These are phyloP conservation scores for Mesoclemmys tuberculata DNA, from an alignment of 2,113 vertebrate genomes.

Conservation along the genomic window DNA sequence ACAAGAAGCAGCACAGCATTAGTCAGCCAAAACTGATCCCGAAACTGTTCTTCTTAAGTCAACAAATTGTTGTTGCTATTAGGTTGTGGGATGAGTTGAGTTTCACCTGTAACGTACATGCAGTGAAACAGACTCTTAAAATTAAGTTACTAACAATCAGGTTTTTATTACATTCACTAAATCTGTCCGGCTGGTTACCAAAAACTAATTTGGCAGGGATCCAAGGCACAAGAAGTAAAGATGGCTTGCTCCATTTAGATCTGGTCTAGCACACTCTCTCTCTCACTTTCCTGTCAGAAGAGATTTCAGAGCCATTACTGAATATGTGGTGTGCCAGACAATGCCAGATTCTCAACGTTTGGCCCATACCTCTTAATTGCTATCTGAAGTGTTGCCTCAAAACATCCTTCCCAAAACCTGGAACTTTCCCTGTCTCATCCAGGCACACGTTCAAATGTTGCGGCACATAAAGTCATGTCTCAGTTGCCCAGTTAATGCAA, in stretches of 20 bases:
- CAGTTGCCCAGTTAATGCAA: background rate
- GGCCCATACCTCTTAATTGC: background rate
- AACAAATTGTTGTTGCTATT: background rate
- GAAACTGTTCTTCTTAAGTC: background rate
- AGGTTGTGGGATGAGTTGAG: background rate
- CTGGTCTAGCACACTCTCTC: background rate
- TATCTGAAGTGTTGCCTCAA: background rate
- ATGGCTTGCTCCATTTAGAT: background rate
- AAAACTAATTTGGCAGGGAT: conserved; percentile 11
- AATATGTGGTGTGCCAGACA: background rate
- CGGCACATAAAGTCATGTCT: background rate
- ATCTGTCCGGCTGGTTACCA: background rate
- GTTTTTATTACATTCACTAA: conserved; percentile 25
- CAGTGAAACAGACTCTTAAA: conserved; percentile 37
- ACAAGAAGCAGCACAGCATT: background rate
- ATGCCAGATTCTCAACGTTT: background rate
- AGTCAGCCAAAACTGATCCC: background rate
- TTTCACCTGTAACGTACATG: background rate
- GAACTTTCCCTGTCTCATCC: background rate
- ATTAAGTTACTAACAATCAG: background rate
- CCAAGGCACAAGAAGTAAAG: conserved; percentile 9
- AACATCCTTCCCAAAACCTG: background rate
- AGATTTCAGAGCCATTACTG: fast-evolving
- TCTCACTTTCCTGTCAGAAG: background rate
- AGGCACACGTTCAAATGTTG: background rate